These are phyloP conservation scores for Nematopogon swammerdamellus DNA, from an alignment of 2,888 invertebrate genomes.

Conservation along the genomic window DNA sequence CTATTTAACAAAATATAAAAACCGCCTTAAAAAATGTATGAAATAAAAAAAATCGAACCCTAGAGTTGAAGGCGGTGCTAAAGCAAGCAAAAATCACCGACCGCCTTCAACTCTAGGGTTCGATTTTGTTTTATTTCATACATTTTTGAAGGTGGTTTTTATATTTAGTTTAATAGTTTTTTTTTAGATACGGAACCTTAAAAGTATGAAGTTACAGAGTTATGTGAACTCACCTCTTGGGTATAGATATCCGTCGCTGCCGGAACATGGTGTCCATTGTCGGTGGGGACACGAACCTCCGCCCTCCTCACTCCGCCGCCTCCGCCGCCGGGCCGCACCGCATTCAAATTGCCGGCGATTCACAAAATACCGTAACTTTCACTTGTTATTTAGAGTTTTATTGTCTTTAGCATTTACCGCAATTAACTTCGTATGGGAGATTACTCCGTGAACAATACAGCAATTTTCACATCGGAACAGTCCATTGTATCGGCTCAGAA, in stretches of 20 bases:
- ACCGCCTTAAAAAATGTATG: too few species aligned
- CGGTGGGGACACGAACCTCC: conserved; percentile 5
- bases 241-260: conserved; percentile 45
- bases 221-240: conserved; percentile 42
- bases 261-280: conserved; percentile 53
- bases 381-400: neutral
- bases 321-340: neutral
- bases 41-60: too few species aligned
- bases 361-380: neutral
- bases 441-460: neutral
- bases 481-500: neutral
- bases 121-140: too few species aligned
- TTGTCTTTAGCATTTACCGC: neutral
- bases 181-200: too few species aligned
- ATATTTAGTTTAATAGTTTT: too few species aligned
- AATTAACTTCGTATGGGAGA: neutral
- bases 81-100: too few species aligned
- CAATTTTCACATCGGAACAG: neutral
- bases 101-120: too few species aligned
- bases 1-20: too few species aligned
- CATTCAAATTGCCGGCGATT: neutral
- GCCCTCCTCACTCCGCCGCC: neutral
- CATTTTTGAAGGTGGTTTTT: too few species aligned
- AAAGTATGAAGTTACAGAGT: too few species aligned
- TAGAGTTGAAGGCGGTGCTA: too few species aligned